Conservation (phyloP, 2,113 vertebrate species). For the Lepus americanus region DNA sequence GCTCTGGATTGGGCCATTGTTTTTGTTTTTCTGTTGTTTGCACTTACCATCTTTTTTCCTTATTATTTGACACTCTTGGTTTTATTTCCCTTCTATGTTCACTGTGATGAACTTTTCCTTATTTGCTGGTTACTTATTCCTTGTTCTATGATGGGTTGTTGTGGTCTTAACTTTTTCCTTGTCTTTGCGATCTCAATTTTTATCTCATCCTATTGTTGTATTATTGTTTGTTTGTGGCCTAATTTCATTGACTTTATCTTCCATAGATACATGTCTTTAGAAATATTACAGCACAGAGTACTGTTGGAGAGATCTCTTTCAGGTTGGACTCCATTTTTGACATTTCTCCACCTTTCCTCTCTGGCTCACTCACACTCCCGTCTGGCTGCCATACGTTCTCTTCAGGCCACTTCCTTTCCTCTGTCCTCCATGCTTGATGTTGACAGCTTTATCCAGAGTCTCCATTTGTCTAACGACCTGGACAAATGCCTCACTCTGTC, state of each 20-base stretch:
- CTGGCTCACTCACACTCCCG: not conserved
- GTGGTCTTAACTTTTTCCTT: constrained; percentile 11
- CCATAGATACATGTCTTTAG: not conserved
- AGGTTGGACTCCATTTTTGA: not conserved
- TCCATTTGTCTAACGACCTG: not conserved
- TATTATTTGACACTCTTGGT: not conserved
- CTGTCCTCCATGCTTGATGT: not conserved
- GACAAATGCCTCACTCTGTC: not conserved
- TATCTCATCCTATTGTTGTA: not conserved
- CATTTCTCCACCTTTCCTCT: too few relatives aligned
- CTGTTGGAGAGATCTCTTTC: not conserved
- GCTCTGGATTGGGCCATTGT: not conserved
- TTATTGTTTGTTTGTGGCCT: constrained; percentile 37
- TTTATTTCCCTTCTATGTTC: not conserved
- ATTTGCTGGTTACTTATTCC: not conserved
- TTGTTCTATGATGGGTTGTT: not conserved
- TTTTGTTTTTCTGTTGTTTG: not conserved
- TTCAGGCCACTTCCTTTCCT: not conserved
- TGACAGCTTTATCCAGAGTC: not conserved
- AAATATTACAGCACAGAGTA: not conserved
- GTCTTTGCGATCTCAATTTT: constrained; percentile 18
- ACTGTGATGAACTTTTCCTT: not conserved
- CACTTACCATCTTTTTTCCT: not conserved
- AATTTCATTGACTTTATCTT: constrained; percentile 40
- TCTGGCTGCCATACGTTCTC: not conserved